Conservation (phyloP, 1,140 invertebrate species). For the Drosophila persimilis region DNA sequence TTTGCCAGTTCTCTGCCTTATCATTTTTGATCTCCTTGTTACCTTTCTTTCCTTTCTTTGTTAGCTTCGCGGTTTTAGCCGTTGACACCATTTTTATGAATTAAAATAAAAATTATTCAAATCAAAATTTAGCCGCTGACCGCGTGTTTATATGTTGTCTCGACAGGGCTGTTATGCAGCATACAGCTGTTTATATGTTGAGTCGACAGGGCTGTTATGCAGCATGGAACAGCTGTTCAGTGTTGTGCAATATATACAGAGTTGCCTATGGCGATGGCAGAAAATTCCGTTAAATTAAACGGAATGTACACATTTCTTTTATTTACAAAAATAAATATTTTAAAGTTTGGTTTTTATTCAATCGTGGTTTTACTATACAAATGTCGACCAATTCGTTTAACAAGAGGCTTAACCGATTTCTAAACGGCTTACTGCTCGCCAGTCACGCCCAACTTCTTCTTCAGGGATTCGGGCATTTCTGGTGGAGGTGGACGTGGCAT, state of each 20-base stretch:
- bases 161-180: slow-evolving; percentile 27
- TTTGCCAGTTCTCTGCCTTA: slow-evolving; percentile 68
- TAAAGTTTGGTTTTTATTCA: slow-evolving; percentile 61
- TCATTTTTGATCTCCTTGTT: neutral
- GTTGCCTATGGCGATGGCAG: neutral
- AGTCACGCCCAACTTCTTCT: slow-evolving; percentile 88
- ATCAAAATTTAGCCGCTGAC: slow-evolving; percentile 26
- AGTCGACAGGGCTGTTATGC: no score
- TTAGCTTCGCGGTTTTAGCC: slow-evolving; percentile 24
- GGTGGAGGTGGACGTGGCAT: slow-evolving; percentile 99
- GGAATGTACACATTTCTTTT: no score
- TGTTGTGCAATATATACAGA: neutral
- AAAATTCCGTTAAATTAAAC: no score
- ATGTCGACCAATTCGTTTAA: slow-evolving; percentile 53
- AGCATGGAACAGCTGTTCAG: slow-evolving; percentile 13
- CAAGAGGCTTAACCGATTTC: slow-evolving; percentile 42
- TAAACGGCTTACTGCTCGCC: slow-evolving; percentile 60
- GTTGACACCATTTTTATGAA: slow-evolving; percentile 13
- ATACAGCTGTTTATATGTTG: no score
- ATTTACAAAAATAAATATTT: neutral
- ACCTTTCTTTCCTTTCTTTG: neutral
- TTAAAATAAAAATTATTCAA: neutral
- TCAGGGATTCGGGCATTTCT: slow-evolving; percentile 98
- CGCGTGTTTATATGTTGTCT: slow-evolving; percentile 63
- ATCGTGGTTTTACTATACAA: slow-evolving; percentile 57